These are phyloP conservation scores for Callimorpha dominula DNA, from an alignment of 2,888 invertebrate species.

Conservation along the genomic window DNA sequence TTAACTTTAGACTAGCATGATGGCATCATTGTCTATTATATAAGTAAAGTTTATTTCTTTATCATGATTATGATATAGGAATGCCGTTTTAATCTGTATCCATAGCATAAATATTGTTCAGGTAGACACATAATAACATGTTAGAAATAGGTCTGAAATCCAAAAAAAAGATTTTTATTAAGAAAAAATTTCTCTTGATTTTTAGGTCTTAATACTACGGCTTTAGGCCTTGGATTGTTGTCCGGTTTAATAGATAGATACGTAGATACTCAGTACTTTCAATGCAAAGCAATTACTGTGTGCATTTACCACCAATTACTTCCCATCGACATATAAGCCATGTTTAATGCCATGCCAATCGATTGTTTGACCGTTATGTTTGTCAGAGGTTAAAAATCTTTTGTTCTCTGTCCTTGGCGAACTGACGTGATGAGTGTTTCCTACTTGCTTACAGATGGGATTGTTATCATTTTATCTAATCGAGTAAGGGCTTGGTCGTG, in stretches of 20 bases:
- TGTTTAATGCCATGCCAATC: conserved; percentile 10
- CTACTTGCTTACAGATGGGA: conserved; percentile 20
- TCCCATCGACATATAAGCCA: conserved; percentile 10
- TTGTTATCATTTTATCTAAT: background rate
- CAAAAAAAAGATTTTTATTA: no score
- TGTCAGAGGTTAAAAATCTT: conserved; percentile 71
- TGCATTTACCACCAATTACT: background rate
- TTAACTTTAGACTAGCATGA: background rate
- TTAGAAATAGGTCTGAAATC: no score
- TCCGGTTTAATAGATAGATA: background rate
- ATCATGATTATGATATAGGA: no score
- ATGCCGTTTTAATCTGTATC: no score
- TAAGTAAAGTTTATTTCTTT: no score
- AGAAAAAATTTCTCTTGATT: no score
- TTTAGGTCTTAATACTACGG: no score
- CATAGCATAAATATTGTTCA: no score
- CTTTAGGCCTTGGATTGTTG: no score
- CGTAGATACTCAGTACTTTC: background rate
- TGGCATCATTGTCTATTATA: no score
- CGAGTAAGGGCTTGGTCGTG: background rate
- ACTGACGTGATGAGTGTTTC: conserved; percentile 51
- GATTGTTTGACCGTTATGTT: conserved; percentile 24
- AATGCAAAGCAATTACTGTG: conserved; percentile 8
- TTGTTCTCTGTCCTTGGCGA: conserved; percentile 60
- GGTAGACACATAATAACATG: no score